Base-by-base conservation (phyloP, 2,888 invertebrate species). In the Eupithecia pulchellata region DNA sequence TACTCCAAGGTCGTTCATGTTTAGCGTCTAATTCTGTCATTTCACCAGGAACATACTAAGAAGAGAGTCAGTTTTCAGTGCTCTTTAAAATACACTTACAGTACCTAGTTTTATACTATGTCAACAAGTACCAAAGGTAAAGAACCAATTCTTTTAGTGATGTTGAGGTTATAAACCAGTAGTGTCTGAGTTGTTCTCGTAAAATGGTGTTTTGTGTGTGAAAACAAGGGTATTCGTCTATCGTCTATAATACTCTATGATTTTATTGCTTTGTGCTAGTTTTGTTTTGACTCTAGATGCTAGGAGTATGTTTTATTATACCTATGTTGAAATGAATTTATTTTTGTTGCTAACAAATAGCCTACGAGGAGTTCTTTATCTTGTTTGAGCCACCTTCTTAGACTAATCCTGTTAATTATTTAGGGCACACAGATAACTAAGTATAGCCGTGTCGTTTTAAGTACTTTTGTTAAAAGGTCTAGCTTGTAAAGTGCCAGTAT, bases 1-100 rank as follows among this genome's bases (percentile, higher is more conserved):
- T 39, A 67, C 72, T 65, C 84, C 93, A 94, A 94, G 93, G 93
- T 93, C 92, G 89, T 52, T 77, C 77, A 80, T 92, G 92, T 93
- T 93, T 91, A 84, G 87, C 81, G 74, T 83, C 75, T 77, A 78
- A 79, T 79, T 77, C 78, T 82, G 84, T 81, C 84, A 85, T 79
- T 86, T 76, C 75, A 78, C 70, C 76, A 32, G 72, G 71, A 69
- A 77, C 72, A 75, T 71, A 75, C 72, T 39, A 27, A 60, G 64
- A 68, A 68, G 67, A 71, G 75, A 77, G 73, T 77, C 74, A 65
- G 11, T 73, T 58, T 29, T 36, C 42, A 69, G 61, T 60, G 69
- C 55, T 52, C 60, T 61, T 20, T 36, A 25, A 34, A 32, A 36
- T 61, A 36, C 61, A 32, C 14, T n/a, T n/a, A n/a, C n/a, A n/a